phyloP scores from a whole-genome alignment of 2,888 invertebrate genomes.

The Parnassius smintheus region DNA sequence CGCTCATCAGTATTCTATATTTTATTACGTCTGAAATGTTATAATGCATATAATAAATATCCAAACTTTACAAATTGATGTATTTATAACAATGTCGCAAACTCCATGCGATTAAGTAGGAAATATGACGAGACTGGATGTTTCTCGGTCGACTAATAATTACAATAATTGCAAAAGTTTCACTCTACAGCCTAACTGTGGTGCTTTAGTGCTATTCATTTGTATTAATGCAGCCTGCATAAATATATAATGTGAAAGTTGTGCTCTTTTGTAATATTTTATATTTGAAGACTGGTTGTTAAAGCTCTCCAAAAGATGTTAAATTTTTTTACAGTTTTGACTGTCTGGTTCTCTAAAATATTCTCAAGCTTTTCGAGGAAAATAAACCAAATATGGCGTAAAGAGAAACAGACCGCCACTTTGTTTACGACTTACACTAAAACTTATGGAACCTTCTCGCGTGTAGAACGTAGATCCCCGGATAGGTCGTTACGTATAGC shows the following conservation, averaged over 20 bases:
- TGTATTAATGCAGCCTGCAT: conserved; percentile 53
- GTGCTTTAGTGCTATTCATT: conserved; percentile 62
- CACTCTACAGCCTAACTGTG: conserved; percentile 58
- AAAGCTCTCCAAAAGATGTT: conserved; percentile 35
- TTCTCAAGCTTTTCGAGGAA: conserved; percentile 50
- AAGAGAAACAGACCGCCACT: conserved; percentile 51
- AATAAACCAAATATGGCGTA: conserved; percentile 57
- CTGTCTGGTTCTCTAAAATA: conserved; percentile 56
- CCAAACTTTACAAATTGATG: conserved; percentile 63
- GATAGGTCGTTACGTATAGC: conserved; percentile 8
- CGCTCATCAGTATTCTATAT: neutral
- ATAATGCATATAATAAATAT: conserved; percentile 49
- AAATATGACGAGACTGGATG: conserved; percentile 71
- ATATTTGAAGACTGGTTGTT: conserved; percentile 38
- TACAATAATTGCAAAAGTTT: conserved; percentile 78
- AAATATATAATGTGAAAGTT: conserved; percentile 43
- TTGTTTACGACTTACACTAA: conserved; percentile 54
- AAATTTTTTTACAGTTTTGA: conserved; percentile 62
- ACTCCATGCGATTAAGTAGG: conserved; percentile 69
- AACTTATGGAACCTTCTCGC: conserved; percentile 31
- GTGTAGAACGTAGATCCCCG: conserved; percentile 25
- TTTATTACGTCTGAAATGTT: conserved; percentile 44
- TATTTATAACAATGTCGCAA: conserved; percentile 66
- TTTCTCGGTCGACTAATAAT: conserved; percentile 69
- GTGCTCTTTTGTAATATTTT: conserved; percentile 24